phyloP scores from a whole-genome alignment of 2,797 vertebrate species.

The Coendou prehensilis region DNA sequence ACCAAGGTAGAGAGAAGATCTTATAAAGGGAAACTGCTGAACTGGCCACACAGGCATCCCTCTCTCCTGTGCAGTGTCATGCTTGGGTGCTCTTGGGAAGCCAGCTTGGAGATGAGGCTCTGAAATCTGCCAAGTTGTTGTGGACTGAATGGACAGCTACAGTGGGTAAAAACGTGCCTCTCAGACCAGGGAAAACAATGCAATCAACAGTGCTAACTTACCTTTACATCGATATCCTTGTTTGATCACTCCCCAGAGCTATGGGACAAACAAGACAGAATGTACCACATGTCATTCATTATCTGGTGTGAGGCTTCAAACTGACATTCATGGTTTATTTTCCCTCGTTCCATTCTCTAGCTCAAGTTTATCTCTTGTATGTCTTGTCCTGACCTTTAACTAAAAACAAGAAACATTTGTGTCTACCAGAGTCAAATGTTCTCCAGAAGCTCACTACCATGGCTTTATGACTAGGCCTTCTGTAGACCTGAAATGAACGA shows the following conservation, averaged over 20 bases:
- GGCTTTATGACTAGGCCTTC: not conserved
- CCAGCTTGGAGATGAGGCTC: not conserved
- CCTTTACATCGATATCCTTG: conserved; percentile 98
- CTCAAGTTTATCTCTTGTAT: not conserved
- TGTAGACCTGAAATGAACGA: not conserved
- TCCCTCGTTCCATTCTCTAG: not conserved
- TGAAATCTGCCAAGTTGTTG: not conserved
- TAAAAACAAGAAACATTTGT: conserved; percentile 5
- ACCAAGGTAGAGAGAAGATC: not conserved
- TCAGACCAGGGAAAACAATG: not conserved
- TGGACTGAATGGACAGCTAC: not conserved
- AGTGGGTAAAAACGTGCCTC: not conserved
- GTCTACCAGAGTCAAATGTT: not conserved
- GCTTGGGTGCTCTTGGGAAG: not conserved
- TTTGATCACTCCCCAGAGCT: conserved; percentile 98
- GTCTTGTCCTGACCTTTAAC: conserved; percentile 30
- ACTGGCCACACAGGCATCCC: not conserved
- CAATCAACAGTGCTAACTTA: conserved; percentile 79
- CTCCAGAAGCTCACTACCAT: conserved; percentile 1
- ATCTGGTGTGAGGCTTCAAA: not conserved
- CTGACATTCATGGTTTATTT: not conserved
- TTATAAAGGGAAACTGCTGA: not conserved
- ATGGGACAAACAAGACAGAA: conserved; percentile 67
- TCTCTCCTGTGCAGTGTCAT: not conserved
- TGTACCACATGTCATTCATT: not conserved